Conservation (phyloP, 2,888 invertebrate species). For the Periphyllus acericola region DNA sequence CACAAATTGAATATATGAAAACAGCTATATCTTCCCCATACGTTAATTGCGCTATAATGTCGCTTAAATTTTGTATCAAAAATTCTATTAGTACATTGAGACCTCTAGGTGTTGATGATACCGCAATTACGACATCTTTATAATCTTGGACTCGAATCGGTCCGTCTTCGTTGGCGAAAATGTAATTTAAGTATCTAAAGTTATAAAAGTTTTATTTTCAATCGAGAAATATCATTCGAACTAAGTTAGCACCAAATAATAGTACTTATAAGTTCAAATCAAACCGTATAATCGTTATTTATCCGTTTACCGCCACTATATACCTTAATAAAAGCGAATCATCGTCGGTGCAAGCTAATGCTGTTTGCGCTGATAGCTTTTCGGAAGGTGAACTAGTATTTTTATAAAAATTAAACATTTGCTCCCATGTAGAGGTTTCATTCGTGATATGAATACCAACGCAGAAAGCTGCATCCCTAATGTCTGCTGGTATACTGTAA, state of each 20-base stretch:
- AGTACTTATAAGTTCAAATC: not conserved
- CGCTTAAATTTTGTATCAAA: not conserved
- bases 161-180: not conserved
- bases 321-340: not conserved
- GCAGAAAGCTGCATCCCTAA: conserved; percentile 62
- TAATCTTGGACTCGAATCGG: conserved; percentile 28
- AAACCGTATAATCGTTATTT: not conserved
- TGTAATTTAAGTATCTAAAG: conserved; percentile 28
- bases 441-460: conserved; percentile 40
- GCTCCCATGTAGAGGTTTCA: conserved; percentile 6
- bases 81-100: conserved; percentile 29
- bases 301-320: too few species aligned
- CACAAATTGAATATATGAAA: conserved; percentile 14
- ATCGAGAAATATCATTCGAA: too few species aligned
- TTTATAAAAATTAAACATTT: conserved; percentile 49
- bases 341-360: conserved; percentile 48
- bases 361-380: conserved; percentile 34
- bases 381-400: conserved; percentile 33
- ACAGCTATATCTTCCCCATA: conserved; percentile 13
- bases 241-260: not conserved
- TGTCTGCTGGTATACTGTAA: conserved; percentile 62
- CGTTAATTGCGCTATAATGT: not conserved
- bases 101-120: not conserved
- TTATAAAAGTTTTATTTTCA: too few species aligned
- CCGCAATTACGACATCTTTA: not conserved